A percentile compares a stretch with the other conserved stretches of the same genome.
phyloP scores from a whole-genome alignment of 2,888 invertebrate species.

The Tipula unca region DNA sequence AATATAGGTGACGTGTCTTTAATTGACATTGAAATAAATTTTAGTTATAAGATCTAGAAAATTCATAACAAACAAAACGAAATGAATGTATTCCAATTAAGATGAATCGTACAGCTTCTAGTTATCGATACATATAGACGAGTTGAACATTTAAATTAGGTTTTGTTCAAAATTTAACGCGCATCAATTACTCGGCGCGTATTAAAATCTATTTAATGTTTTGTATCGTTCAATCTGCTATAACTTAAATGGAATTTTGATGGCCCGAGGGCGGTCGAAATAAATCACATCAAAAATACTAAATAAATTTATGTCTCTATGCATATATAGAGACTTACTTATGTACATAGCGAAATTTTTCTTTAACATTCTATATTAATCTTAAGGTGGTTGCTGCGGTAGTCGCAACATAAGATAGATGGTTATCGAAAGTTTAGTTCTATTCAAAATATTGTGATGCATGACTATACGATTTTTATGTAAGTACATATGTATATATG shows the following conservation, averaged over 20 bases:
- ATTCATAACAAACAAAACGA: background rate
- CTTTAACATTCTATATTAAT: background rate
- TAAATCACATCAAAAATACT: background rate
- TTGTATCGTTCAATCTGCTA: background rate
- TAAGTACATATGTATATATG: background rate
- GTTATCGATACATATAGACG: background rate
- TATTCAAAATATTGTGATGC: background rate
- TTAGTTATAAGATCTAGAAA: too few species aligned
- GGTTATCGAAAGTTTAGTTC: background rate
- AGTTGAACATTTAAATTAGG: background rate
- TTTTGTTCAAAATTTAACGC: background rate
- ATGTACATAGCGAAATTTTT: background rate
- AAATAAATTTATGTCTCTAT: background rate
- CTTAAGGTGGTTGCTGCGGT: background rate
- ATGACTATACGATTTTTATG: background rate
- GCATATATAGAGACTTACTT: background rate
- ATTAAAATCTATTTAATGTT: background rate
- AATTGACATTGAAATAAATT: too few species aligned
- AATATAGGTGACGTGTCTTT: too few species aligned
- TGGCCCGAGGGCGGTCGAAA: background rate
- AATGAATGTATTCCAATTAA: background rate
- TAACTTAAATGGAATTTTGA: background rate
- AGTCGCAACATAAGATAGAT: background rate
- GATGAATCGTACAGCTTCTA: background rate
- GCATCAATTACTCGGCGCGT: background rate